Evolutionary conservation across 2,113 vertebrate genomes (phyloP).

Genomic region (Chloropsis cyanopogon): DNA sequence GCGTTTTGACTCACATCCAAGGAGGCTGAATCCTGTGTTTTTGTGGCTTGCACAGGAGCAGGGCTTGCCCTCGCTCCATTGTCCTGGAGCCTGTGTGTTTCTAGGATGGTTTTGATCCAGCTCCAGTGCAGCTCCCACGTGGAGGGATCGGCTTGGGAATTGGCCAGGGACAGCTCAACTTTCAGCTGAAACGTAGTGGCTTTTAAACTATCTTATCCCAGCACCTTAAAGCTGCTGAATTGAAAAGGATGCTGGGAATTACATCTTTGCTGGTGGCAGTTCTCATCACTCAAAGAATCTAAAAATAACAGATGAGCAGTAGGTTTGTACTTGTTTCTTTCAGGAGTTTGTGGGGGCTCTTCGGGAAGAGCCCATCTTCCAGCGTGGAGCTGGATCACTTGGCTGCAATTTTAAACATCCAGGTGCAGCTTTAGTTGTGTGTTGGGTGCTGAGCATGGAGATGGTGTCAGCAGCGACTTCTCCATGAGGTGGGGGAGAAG

Average conservation of each 20-base stretch:
- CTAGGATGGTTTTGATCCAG: not conserved
- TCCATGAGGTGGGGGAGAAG: not conserved
- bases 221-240: fast-evolving
- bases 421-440: not conserved
- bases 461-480: not conserved
- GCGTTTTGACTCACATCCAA: not conserved
- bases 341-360: not conserved
- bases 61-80: not conserved
- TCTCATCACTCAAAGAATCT: not conserved
- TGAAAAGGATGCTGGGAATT: not conserved
- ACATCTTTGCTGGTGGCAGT: not conserved
- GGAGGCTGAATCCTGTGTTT: not conserved
- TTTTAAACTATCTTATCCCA: not conserved
- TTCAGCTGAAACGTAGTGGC: not conserved
- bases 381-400: not conserved
- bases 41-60: not conserved
- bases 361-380: not conserved
- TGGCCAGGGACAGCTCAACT: not conserved
- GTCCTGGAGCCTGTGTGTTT: not conserved
- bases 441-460: not conserved
- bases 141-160: not conserved
- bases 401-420: not conserved
- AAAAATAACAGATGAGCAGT: not conserved
- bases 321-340: not conserved
- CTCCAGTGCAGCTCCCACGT: not conserved